Evolutionary conservation across 2,888 invertebrate genomes (phyloP).

Genomic region (Sepiola atlantica): DNA sequence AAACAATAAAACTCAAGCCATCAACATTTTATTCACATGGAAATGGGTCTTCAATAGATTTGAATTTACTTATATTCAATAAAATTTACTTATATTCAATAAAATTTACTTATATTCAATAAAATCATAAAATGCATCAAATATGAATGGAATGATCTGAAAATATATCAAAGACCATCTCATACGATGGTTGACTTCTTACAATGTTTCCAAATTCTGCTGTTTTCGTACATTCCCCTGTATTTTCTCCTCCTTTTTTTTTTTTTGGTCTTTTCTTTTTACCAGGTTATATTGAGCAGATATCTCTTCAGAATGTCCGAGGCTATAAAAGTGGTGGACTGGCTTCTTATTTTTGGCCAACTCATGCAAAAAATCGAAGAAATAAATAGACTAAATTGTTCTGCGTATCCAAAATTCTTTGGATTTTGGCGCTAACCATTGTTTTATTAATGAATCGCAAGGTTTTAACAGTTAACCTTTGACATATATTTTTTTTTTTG

Average conservation of each 20-base stretch:
- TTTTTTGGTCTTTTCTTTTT: background rate
- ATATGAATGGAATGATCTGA: conserved; percentile 22
- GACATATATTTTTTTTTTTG: background rate
- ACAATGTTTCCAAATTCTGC: background rate
- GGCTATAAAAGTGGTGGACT: background rate
- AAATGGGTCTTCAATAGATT: conserved; percentile 21
- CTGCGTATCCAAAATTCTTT: background rate
- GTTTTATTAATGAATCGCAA: background rate
- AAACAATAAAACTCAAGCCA: conserved; percentile 22
- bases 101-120: conserved; percentile 19
- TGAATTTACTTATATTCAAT: conserved; percentile 11
- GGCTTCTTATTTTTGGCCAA: background rate
- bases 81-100: too few species aligned
- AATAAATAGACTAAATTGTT: background rate
- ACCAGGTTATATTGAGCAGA: conserved; percentile 15
- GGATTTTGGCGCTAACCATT: background rate
- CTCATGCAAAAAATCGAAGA: background rate
- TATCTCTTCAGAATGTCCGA: background rate
- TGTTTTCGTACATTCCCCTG: background rate
- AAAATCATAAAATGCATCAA: conserved; percentile 14
- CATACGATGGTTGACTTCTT: background rate
- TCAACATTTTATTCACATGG: conserved; percentile 32
- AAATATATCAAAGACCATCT: conserved; percentile 32
- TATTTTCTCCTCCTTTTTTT: background rate
- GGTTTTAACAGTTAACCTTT: background rate